Conservation (phyloP, 2,797 vertebrate species). For the Oreochromis mossambicus region DNA sequence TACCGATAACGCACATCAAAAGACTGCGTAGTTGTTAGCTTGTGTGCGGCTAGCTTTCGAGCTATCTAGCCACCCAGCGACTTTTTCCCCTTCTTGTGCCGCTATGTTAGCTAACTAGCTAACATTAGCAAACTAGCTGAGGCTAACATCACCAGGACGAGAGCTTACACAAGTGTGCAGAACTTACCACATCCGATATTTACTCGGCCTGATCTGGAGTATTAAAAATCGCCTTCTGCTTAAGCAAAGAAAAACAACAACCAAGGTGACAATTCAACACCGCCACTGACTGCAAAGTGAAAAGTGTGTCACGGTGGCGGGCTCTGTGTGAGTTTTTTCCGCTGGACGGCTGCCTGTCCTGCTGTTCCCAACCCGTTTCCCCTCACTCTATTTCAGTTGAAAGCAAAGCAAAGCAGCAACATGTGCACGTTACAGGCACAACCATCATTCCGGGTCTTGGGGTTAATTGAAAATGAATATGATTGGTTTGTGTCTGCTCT, state of each 20-base stretch:
- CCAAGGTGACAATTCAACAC: constrained; percentile 50
- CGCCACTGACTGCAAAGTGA: constrained; percentile 46
- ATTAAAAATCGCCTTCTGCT: constrained; percentile 72
- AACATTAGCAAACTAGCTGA: constrained; percentile 67
- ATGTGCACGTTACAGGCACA: constrained; percentile 77
- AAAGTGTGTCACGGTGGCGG: constrained; percentile 68
- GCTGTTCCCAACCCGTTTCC: constrained; percentile 71
- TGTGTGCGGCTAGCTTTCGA: constrained; percentile 53
- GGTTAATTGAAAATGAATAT: neutral
- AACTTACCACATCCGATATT: constrained; percentile 89
- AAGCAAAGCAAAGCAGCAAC: constrained; percentile 80
- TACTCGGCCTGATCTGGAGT: constrained; percentile 80
- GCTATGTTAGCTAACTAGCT: constrained; percentile 60
- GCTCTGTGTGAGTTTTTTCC: constrained; percentile 72
- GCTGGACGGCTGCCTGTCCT: constrained; percentile 73
- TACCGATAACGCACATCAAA: constrained; percentile 41
- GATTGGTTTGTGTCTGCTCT: accelerated
- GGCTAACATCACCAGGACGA: constrained; percentile 52
- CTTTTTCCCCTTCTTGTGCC: constrained; percentile 61
- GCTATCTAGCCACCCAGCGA: constrained; percentile 71
- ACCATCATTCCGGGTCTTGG: constrained; percentile 25
- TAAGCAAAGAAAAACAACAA: constrained; percentile 51
- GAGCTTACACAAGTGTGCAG: constrained; percentile 73
- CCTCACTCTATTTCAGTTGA: constrained; percentile 71
- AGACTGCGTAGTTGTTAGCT: constrained; percentile 76